Evolutionary conservation across 2,888 invertebrate genomes (phyloP).

Genomic region (Scaptomyza cyrtandrae): DNA sequence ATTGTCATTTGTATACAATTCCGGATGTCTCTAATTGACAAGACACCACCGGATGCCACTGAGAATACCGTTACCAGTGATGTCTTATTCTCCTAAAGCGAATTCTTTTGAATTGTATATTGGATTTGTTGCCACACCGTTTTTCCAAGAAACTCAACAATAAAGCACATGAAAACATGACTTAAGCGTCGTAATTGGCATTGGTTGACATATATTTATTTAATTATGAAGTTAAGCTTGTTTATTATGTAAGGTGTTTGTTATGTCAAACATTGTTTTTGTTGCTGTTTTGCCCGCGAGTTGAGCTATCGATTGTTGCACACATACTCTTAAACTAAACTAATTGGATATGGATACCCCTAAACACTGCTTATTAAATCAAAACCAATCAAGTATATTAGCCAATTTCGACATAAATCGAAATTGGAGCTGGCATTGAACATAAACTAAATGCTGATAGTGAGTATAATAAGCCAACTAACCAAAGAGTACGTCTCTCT

Average conservation of each 20-base stretch:
- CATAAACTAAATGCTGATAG: constrained; percentile 16
- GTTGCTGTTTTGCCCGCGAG: neutral
- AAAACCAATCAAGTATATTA: constrained; percentile 69
- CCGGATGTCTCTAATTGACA: constrained; percentile 54
- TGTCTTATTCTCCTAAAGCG: neutral
- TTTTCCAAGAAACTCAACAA: constrained; percentile 15
- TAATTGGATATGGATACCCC: constrained; percentile 7
- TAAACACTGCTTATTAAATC: constrained; percentile 56
- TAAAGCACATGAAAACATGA: constrained; percentile 21
- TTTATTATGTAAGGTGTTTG: neutral
- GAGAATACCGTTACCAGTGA: constrained; percentile 3
- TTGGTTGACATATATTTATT: constrained; percentile 8
- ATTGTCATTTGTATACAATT: constrained; percentile 80
- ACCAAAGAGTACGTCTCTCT: constrained; percentile 9
- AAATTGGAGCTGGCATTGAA: no score
- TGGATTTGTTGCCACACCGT: neutral
- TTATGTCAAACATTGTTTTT: constrained; percentile 11
- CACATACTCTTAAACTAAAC: constrained; percentile 14
- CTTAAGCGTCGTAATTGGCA: constrained; percentile 10
- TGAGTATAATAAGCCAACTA: no score
- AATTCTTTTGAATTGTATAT: constrained; percentile 14
- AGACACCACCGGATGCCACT: constrained; percentile 5
- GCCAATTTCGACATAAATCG: constrained; percentile 47
- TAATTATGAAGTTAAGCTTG: constrained; percentile 1
- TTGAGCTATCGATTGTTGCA: constrained; percentile 18